Base-by-base conservation (phyloP, 64 coral and sea anemone species). In the Orbicella faveolata region DNA sequence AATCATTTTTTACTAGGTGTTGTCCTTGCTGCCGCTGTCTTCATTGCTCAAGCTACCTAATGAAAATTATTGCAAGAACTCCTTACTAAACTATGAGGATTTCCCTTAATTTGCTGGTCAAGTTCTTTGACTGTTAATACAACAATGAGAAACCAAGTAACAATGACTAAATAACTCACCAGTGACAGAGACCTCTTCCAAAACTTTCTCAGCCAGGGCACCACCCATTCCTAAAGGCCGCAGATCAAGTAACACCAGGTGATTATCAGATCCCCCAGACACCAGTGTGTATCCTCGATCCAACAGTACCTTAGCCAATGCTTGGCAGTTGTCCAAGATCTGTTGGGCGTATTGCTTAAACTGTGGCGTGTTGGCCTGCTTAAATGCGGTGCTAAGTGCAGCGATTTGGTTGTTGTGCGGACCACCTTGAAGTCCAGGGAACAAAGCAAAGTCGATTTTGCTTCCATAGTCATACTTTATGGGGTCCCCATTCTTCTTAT, bases 361-460 rank as follows among this genome's bases (percentile, higher is more conserved):
- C 30, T 96, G 91, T 63, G 94, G 94, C 53, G 79, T 88, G 21
- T 77, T 83, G 54, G 97, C 97, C 83, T 99, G 97, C 57, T 99
- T 99, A 36, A 99, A 69, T 13, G 97, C 94, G 6, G 86, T 84
- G 20, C 90, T 86, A 62, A 99, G 94, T 37, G 91, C 97, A 84
- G 97, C 97, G 76, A 99, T 99, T 21, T 92, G 88, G 73, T 99
- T 94, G 69, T 99, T 99, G 37, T 99, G 97, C 0, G 97, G 97
- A 25, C 97, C 97, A 63, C 97, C 97, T 70, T 99, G 97, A 2
- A 99, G 84, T 8, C 90, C 97, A 77, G 97, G 97, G 79, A 99
- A 99, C 2, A 99, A 73, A 6, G 97, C 97, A 81, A 87, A 83
- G 65, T 85, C 90, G 41, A 99, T 93, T 70, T 87, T 96, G 75